Evolutionary conservation across 2,888 invertebrate species (phyloP), one percentile per base, ranked within the genome.

Genomic region (Drosophila histrio): DNA sequence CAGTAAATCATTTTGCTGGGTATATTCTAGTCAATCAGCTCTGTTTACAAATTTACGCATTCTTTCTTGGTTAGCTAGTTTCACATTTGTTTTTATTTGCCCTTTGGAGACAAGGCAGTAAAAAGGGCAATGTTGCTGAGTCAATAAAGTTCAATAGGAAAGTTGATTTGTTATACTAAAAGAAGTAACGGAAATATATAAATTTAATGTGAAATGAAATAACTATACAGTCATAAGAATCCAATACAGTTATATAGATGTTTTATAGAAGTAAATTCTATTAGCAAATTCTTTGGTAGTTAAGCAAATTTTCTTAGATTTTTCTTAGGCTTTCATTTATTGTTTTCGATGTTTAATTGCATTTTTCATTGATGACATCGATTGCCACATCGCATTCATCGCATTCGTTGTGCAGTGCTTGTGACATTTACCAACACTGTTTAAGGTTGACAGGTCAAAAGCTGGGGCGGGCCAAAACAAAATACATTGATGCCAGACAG

Each of bases 51-150:
- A 24, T 2, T 32, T 24, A 7, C 22, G 17, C 11, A 21, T 9
- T 30, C 15, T 24, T 46, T 41, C 19, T 36, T 11, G 38, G 5
- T 24, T 30, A 4, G 47, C 19, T 32, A 46, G 32, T 36, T 72
- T 32, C n/a, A 39, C 36, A 41, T 62, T 59, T 53, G 26, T 24
- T 44, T 49, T 64, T 52, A 47, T 65, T 30, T 58, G 38, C 28
- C 30, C 49, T 21, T 36, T 53, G 21, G 30, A 34, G 28, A 43
- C 17, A 38, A 28, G 22, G 13, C 34, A 28, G 39, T 32, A 13
- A 30, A 67, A 44, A 28, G 15, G 22, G 19, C 30, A 28, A 17
- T 34, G 19, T 63, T 41, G 56, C 11, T 39, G 21, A 21, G 50
- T 71, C 54, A 28, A 39, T 54, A 30, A 36, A 56, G 44, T 34